These are phyloP conservation scores for Solea solea DNA, from an alignment of 2,113 vertebrate genomes.

Conservation along the genomic window DNA sequence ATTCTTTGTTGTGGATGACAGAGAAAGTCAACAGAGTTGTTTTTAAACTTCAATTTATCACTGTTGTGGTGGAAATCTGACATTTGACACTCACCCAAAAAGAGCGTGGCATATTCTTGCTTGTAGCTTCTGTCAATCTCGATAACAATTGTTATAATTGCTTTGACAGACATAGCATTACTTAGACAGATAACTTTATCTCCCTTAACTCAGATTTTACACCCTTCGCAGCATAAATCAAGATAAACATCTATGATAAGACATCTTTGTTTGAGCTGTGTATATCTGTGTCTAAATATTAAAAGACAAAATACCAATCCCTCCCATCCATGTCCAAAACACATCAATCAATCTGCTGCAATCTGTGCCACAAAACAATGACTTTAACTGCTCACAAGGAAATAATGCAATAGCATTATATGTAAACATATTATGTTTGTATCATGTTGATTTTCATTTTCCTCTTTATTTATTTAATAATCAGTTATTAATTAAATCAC, in stretches of 20 bases:
- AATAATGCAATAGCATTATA: no score
- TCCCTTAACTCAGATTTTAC: slow-evolving; percentile 66
- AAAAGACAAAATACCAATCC: not conserved
- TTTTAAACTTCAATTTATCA: no score
- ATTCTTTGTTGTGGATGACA: slow-evolving; percentile 15
- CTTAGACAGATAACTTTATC: slow-evolving; percentile 75
- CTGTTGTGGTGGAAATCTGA: not conserved
- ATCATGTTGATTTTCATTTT: no score
- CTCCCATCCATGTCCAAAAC: not conserved
- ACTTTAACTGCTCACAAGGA: no score
- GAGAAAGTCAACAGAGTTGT: slow-evolving; percentile 5
- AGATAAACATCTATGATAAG: slow-evolving; percentile 76
- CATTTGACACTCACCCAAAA: not conserved
- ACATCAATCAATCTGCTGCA: not conserved
- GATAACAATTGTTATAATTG: slow-evolving; percentile 49
- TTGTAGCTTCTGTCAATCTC: no score
- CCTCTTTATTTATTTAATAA: no score
- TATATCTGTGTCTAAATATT: slow-evolving; percentile 11
- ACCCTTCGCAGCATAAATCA: slow-evolving; percentile 61
- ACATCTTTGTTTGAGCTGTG: no score
- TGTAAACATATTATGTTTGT: no score
- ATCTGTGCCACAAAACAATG: no score
- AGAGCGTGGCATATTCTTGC: not conserved
- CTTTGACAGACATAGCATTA: slow-evolving; percentile 52
- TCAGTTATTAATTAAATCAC: not conserved